Conservation (phyloP, 2,888 invertebrate species). For the Isotomurus palustris region DNA sequence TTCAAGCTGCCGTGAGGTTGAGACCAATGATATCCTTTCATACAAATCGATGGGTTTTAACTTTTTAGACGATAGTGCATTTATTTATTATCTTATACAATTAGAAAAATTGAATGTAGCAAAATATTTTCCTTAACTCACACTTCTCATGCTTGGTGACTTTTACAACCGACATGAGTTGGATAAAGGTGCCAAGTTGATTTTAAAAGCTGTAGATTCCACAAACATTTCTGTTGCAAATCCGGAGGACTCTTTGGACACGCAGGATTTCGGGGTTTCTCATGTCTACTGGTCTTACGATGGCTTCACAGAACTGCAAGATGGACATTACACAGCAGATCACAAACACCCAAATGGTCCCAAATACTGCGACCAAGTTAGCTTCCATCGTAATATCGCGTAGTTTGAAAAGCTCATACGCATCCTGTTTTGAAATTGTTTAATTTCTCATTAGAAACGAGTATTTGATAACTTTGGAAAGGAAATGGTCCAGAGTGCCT, state of each 20-base stretch:
- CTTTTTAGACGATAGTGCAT: not conserved
- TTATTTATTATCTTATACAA: not conserved
- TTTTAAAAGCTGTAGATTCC: slow-evolving; percentile 53
- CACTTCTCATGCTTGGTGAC: not conserved
- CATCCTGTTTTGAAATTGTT: slow-evolving; percentile 2
- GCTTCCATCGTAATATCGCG: not conserved
- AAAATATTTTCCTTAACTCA: not conserved
- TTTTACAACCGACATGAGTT: slow-evolving; percentile 52
- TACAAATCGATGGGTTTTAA: not conserved
- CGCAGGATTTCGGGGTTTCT: slow-evolving; percentile 55
- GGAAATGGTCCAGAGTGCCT: slow-evolving; percentile 56
- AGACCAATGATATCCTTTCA: slow-evolving; percentile 18
- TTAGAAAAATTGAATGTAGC: not conserved
- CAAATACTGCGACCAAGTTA: slow-evolving; percentile 56
- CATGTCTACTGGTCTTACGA: slow-evolving; percentile 58
- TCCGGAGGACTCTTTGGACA: slow-evolving; percentile 50
- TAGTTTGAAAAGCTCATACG: not conserved
- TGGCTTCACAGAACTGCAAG: slow-evolving; percentile 52
- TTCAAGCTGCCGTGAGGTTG: slow-evolving; percentile 26
- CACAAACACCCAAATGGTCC: slow-evolving; percentile 50
- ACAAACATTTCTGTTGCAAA: slow-evolving; percentile 50
- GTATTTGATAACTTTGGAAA: slow-evolving; percentile 56
- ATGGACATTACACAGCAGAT: slow-evolving; percentile 53
- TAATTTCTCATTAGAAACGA: slow-evolving; percentile 49
- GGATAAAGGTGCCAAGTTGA: slow-evolving; percentile 52